Evolutionary conservation across 2,113 vertebrate genomes (phyloP), one percentile per base, ranked within the genome.

Genomic region (Erythrocercus mccallii): DNA sequence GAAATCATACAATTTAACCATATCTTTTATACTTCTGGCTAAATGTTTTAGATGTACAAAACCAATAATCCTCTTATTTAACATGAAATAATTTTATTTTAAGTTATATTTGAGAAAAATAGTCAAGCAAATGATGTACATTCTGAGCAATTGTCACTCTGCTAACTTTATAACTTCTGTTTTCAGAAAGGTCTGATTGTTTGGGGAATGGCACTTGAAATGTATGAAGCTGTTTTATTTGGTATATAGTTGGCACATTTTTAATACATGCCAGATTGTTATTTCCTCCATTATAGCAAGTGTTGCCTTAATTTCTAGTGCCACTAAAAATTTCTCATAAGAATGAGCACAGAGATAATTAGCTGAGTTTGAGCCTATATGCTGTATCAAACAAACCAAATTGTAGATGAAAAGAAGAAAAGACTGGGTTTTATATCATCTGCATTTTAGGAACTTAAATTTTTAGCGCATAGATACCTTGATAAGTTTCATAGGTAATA

Each of bases 341-440:
- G 28, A 62, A 82, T 22, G 31, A 70, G 4, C 30, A 48, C 10
- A 44, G 35, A 65, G 24, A 78, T 17, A 70, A 84, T 70, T 81
- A 60, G 2, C 7, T 62, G 47, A 5, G 6, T 66, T 91, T 58
- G 47, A 71, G 11, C 13, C 17, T 60, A 38, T 48, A 24, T 47
- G 27, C 6, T 47, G 11, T 42, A 72, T 28, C 24, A 60, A 86
- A 15, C 2, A 13, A 74, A 16, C 5, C 9, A 73, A 71, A 45
- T 12, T 70, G 12, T n/a, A 61, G 19, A 25, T 17, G 9, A 54
- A 57, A 71, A 78, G 21, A 69, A 33, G 19, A 72, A 56, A 81
- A 57, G 7, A 57, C 2, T 1, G 0, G 0, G 2, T 57, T 84
- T 81, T 45, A 47, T 35, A 38, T 4, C 5, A 64, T 25, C 37